Evolutionary conservation across 2,113 vertebrate species (phyloP).

Genomic region (Panthera uncia): DNA sequence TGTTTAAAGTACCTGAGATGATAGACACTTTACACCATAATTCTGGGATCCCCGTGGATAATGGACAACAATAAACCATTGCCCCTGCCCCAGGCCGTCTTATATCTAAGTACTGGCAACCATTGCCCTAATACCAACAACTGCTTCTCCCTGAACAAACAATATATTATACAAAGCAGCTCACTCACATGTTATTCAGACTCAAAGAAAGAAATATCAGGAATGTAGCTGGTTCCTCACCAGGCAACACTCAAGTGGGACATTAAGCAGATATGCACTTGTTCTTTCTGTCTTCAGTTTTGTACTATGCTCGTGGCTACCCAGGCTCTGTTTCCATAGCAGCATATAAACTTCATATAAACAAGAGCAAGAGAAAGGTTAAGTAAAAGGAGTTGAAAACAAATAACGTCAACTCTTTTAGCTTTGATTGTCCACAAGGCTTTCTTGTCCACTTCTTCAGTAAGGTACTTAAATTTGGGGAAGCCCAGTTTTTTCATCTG

Average conservation of each 20-base stretch:
- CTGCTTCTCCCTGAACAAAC: background rate
- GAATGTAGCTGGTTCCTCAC: background rate
- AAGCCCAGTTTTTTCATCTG: background rate
- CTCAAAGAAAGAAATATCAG: background rate
- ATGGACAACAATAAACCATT: background rate
- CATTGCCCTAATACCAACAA: background rate
- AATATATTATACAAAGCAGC: background rate
- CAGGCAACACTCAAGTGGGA: background rate
- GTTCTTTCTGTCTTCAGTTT: background rate
- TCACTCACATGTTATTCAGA: background rate
- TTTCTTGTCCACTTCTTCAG: background rate
- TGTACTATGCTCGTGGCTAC: background rate
- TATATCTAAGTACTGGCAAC: background rate
- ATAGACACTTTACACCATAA: background rate
- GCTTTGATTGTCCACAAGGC: background rate
- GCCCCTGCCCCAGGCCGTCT: background rate
- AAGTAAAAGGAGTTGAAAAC: constrained; percentile 28
- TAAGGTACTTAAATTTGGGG: background rate
- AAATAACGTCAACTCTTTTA: background rate
- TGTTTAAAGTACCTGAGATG: background rate
- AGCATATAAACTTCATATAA: background rate
- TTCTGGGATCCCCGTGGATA: background rate
- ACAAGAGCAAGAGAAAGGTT: background rate
- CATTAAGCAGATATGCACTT: background rate
- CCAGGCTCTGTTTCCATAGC: background rate